Conservation (phyloP, 23 tunicate species). For the Clavelina lepadiformis region DNA sequence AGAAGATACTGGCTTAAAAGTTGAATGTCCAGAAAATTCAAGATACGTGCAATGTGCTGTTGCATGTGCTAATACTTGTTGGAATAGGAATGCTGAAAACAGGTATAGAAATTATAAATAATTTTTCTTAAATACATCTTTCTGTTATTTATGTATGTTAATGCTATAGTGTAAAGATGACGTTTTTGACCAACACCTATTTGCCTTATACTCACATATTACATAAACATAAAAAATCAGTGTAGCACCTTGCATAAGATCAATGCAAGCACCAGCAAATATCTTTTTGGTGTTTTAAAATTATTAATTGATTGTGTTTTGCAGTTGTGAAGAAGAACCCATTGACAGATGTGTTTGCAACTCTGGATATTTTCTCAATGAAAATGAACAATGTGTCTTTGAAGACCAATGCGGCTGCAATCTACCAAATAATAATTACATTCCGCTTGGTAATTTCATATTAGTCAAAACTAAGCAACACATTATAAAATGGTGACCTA, state of each 20-base stretch:
- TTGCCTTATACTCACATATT: too few relatives aligned
- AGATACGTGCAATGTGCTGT: conserved; percentile 15
- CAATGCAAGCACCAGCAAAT: too few relatives aligned
- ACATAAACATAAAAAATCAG: too few relatives aligned
- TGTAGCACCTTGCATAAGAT: too few relatives aligned
- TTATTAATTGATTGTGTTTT: not conserved
- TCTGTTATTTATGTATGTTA: too few relatives aligned
- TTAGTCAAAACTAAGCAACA: too few relatives aligned
- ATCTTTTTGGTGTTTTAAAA: too few relatives aligned
- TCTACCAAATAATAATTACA: conserved; percentile 18
- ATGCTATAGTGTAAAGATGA: too few relatives aligned
- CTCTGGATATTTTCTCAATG: conserved; percentile 24
- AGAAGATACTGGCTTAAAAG: conserved; percentile 12
- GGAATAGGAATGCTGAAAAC: conserved; percentile 18
- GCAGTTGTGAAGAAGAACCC: conserved; percentile 35
- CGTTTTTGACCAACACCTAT: too few relatives aligned
- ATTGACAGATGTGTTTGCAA: conserved; percentile 35
- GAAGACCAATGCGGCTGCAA: conserved; percentile 31
- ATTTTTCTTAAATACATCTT: not conserved
- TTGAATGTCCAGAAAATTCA: conserved; percentile 10
- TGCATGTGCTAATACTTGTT: conserved; percentile 33
- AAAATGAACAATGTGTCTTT: conserved; percentile 14
- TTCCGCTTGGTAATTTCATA: conserved; percentile 25
- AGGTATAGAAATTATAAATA: not conserved
- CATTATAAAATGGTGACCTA: too few relatives aligned